A percentile compares a stretch with the other conserved stretches of the same genome.
Evolutionary conservation across 2,797 vertebrate genomes (phyloP).

Genomic region (Catharus ustulatus): DNA sequence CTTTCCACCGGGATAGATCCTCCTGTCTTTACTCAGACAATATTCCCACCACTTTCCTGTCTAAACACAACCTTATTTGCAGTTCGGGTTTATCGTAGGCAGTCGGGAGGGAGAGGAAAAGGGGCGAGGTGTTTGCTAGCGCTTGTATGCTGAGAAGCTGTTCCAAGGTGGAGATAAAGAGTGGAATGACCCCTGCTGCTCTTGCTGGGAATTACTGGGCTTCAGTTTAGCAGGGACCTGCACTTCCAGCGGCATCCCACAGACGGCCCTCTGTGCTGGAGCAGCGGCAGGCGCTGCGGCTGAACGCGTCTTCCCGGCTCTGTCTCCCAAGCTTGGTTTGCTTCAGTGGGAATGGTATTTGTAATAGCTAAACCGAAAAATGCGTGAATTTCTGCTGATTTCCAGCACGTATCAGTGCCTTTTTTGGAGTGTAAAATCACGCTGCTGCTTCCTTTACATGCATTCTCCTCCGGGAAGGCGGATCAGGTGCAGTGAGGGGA

Average conservation of each 20-base stretch:
- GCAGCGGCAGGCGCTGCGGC: too few species aligned
- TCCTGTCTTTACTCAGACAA: conserved; percentile 51
- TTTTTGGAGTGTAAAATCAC: background rate
- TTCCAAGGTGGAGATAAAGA: background rate
- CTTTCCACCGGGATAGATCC: conserved; percentile 6
- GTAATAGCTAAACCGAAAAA: background rate
- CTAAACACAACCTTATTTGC: conserved; percentile 61
- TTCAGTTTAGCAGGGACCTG: accelerated
- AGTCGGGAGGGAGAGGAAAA: background rate
- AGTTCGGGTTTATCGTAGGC: conserved; percentile 6
- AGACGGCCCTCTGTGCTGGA: accelerated
- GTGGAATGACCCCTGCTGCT: conserved; percentile 72
- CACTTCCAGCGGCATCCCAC: background rate
- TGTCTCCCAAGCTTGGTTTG: background rate
- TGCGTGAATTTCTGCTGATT: background rate
- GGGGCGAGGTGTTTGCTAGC: background rate
- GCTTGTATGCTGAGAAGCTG: background rate
- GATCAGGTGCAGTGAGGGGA: background rate
- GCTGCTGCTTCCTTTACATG: background rate
- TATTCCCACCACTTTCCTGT: conserved; percentile 46
- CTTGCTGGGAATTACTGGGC: conserved; percentile 9
- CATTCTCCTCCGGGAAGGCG: background rate
- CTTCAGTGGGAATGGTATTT: background rate
- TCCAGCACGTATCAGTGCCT: accelerated
- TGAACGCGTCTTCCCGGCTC: accelerated